Percentiles rank a stretch among this genome's conserved stretches.
These are phyloP conservation scores for Drosophila guanche DNA, from an alignment of 1,140 invertebrate species.

Conservation along the genomic window DNA sequence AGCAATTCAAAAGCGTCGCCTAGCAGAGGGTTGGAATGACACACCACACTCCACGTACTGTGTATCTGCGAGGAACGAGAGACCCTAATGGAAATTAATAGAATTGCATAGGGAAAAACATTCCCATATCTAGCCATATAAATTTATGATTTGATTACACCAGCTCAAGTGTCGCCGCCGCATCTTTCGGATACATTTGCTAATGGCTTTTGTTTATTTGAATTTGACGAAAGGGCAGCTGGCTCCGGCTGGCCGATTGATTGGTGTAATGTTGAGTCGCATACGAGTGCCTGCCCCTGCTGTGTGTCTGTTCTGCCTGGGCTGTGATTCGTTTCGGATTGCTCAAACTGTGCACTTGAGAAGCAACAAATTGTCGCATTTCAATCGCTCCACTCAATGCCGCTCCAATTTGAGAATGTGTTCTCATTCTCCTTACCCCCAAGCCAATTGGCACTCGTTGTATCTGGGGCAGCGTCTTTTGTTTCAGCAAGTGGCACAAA, in stretches of 20 bases:
- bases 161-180: conserved; percentile 51
- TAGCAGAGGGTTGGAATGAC: conserved; percentile 18
- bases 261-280: conserved; percentile 57
- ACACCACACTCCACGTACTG: conserved; percentile 16
- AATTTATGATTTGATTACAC: conserved; percentile 79
- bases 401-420: conserved; percentile 59
- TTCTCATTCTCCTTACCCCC: not conserved
- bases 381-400: conserved; percentile 64
- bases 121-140: conserved; percentile 33
- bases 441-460: conserved; percentile 18
- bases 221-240: conserved; percentile 77
- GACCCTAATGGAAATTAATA: conserved; percentile 74
- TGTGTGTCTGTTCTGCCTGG: conserved; percentile 7
- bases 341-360: conserved; percentile 66
- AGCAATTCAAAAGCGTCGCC: conserved; percentile 63
- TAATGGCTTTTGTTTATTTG: conserved; percentile 77
- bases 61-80: conserved; percentile 32
- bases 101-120: conserved; percentile 45
- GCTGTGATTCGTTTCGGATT: conserved; percentile 40
- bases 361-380: conserved; percentile 75
- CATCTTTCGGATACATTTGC: conserved; percentile 71
- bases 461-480: conserved; percentile 28
- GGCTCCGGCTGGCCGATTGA: conserved; percentile 63
- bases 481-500: conserved; percentile 1
- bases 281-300: conserved; percentile 3